These are phyloP conservation scores for Gracilinanus agilis DNA, from an alignment of 2,113 vertebrate genomes.

Conservation along the genomic window DNA sequence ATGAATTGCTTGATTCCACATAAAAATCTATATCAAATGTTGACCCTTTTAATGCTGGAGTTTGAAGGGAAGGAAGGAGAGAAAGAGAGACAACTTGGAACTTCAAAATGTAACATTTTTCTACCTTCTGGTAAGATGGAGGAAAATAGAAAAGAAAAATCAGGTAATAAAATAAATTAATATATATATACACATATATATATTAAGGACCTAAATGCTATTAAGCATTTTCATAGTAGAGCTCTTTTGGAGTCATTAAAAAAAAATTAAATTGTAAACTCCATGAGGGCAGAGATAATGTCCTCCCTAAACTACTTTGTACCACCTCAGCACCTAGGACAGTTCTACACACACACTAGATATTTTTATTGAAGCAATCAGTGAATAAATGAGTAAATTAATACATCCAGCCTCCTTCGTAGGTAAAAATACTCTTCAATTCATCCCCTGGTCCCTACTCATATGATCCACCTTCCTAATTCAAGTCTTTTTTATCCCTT, in stretches of 20 bases:
- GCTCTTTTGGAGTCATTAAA: background rate
- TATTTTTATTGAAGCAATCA: background rate
- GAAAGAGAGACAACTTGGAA: too few relatives aligned
- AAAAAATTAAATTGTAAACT: background rate
- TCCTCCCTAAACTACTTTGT: background rate
- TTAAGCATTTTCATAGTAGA: background rate
- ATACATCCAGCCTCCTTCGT: background rate
- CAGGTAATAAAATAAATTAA: too few relatives aligned
- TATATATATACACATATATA: too few relatives aligned
- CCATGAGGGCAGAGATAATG: background rate
- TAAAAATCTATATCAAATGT: too few relatives aligned
- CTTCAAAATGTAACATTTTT: too few relatives aligned
- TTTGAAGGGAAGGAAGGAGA: too few relatives aligned
- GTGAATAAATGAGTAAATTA: background rate
- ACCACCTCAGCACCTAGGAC: background rate
- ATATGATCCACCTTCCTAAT: background rate
- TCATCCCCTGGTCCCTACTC: background rate
- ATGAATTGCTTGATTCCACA: too few relatives aligned
- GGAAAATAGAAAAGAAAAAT: too few relatives aligned
- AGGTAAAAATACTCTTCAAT: background rate
- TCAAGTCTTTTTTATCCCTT: background rate
- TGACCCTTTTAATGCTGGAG: too few relatives aligned
- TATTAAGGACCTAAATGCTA: background rate
- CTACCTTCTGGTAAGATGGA: too few relatives aligned
- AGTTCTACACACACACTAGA: background rate